These are phyloP conservation scores for Pyrochroa serraticornis DNA, from an alignment of 2,888 invertebrate genomes.

Conservation along the genomic window DNA sequence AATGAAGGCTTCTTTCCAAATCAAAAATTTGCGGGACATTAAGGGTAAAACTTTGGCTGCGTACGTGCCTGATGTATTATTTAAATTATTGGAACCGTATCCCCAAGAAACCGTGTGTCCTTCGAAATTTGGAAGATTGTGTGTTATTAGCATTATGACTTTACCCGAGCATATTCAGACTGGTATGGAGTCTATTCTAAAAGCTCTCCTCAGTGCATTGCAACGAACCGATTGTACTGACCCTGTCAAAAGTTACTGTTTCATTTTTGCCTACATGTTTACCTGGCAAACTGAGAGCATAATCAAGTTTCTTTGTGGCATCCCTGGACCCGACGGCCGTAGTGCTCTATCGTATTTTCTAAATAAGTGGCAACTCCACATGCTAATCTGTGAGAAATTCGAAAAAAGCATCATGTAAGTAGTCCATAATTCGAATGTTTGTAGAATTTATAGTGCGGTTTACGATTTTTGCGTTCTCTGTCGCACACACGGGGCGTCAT, in stretches of 20 bases:
- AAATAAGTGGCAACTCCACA: constrained; percentile 33
- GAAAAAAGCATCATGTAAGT: constrained; percentile 40
- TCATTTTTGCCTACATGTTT: constrained; percentile 39
- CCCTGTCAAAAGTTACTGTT: constrained; percentile 29
- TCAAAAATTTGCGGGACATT: constrained; percentile 25
- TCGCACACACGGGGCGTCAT: no score
- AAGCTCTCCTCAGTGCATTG: constrained; percentile 34
- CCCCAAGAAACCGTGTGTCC: constrained; percentile 25
- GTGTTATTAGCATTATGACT: constrained; percentile 33
- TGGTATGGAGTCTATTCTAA: constrained; percentile 35
- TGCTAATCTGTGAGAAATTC: constrained; percentile 28
- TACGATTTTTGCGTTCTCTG: background rate
- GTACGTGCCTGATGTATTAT: constrained; percentile 32
- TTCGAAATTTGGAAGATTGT: constrained; percentile 33
- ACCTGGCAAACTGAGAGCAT: constrained; percentile 35
- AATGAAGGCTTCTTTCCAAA: constrained; percentile 25
- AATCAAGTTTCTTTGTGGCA: constrained; percentile 34
- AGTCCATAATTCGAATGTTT: background rate
- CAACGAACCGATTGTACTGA: constrained; percentile 25
- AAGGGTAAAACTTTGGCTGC: constrained; percentile 29
- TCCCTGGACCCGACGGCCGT: constrained; percentile 42
- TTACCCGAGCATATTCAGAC: constrained; percentile 36
- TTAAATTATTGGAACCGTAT: constrained; percentile 26
- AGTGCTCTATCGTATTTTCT: constrained; percentile 40
- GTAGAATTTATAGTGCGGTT: background rate